A percentile compares a stretch with the other conserved stretches of the same genome.
These are phyloP conservation scores for Xyrichtys novacula DNA, from an alignment of 2,797 vertebrate genomes.

Conservation along the genomic window DNA sequence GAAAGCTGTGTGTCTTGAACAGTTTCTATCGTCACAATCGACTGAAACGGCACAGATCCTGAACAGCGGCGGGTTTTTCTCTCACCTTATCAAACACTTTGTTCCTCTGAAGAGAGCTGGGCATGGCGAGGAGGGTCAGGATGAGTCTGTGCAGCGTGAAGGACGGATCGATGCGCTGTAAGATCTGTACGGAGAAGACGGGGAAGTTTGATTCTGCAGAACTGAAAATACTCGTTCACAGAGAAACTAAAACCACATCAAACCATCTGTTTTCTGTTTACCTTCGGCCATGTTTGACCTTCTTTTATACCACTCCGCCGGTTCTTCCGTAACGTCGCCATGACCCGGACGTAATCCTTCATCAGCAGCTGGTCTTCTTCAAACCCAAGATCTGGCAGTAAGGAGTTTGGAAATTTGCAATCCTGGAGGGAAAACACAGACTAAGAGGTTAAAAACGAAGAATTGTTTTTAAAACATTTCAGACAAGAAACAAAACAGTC, in stretches of 20 bases:
- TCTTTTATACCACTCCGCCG: fast-evolving
- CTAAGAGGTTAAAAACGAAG: too few species aligned
- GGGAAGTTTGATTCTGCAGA: too few species aligned
- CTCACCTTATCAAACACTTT: constrained; percentile 78
- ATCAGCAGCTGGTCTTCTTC: constrained; percentile 39
- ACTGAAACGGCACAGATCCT: too few species aligned
- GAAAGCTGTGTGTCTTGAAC: too few species aligned
- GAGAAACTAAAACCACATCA: too few species aligned
- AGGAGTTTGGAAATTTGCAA: too few species aligned
- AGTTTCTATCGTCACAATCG: too few species aligned
- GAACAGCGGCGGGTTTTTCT: neutral
- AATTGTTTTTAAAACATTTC: too few species aligned
- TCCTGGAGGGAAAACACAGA: constrained; percentile 38
- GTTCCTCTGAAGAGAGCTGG: constrained; percentile 58
- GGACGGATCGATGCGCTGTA: constrained; percentile 28
- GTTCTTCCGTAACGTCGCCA: neutral
- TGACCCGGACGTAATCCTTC: constrained; percentile 49
- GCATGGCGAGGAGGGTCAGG: constrained; percentile 76
- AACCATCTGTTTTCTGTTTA: constrained; percentile 13
- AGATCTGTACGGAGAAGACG: constrained; percentile 21
- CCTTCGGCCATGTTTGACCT: constrained; percentile 43
- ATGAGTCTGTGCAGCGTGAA: constrained; percentile 66
- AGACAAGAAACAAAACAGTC: too few species aligned
- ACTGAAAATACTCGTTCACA: too few species aligned
- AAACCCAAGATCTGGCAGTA: too few species aligned